These are phyloP conservation scores for Trematocara marginatum DNA, from an alignment of 2,113 vertebrate genomes.

Conservation along the genomic window DNA sequence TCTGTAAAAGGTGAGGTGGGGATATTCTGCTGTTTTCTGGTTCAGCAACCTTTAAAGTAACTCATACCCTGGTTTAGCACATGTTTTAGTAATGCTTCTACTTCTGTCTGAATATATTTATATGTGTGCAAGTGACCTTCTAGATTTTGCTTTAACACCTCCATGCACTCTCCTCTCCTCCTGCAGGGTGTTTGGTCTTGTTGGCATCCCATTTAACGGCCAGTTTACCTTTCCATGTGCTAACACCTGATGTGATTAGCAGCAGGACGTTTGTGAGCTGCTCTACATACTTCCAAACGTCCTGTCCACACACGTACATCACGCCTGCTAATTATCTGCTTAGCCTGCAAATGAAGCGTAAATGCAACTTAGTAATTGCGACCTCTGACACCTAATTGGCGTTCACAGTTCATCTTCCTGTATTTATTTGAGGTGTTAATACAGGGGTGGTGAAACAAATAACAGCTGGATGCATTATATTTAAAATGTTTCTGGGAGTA, in stretches of 20 bases:
- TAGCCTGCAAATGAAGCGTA: not conserved
- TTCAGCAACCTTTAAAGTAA: not conserved
- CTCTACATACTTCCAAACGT: not conserved
- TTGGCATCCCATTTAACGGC: not conserved
- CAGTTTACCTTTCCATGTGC: not conserved
- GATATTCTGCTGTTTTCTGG: not conserved
- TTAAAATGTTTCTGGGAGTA: not conserved
- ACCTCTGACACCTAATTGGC: not conserved
- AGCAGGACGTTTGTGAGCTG: not conserved
- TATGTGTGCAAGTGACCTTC: not conserved
- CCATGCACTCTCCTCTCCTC: not conserved
- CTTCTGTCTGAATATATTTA: not conserved
- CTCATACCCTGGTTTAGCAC: not conserved
- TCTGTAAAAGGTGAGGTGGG: not conserved
- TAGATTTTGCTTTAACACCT: conserved; percentile 5
- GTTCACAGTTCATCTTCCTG: not conserved
- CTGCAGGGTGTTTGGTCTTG: not conserved
- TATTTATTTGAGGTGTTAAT: not conserved
- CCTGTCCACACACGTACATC: conserved; percentile 2
- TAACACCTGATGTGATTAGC: conserved; percentile 20
- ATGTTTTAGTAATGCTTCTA: not conserved
- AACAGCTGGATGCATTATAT: not conserved
- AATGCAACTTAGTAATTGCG: not conserved
- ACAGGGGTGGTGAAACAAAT: not conserved
- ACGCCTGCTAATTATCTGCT: not conserved